Percentiles rank a stretch among this genome's conserved stretches.
Conservation (phyloP, 2,888 invertebrate genomes). For the Galerucella nymphaeae region DNA sequence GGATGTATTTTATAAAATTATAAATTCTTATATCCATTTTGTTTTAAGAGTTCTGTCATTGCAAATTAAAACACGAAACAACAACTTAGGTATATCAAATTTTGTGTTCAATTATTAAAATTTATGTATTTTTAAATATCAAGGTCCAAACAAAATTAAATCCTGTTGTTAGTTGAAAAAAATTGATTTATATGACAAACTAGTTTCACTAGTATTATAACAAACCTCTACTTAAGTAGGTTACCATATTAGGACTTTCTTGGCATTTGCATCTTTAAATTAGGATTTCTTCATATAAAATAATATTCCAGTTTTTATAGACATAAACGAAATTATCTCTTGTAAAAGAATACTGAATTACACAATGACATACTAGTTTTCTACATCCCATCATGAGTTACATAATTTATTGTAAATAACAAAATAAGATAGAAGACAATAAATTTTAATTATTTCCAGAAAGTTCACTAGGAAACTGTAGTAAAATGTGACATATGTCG, state of each 20-base stretch:
- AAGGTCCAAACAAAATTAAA: constrained; percentile 22
- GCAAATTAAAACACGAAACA: not conserved
- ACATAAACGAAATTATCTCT: no score
- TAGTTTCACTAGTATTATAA: constrained; percentile 16
- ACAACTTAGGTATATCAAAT: not conserved
- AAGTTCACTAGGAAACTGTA: no score
- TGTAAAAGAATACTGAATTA: no score
- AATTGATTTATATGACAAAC: constrained; percentile 10
- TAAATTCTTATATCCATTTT: no score
- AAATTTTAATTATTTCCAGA: no score
- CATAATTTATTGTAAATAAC: no score
- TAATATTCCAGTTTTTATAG: not conserved
- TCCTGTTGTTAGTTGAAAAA: constrained; percentile 12
- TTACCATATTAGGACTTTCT: not conserved
- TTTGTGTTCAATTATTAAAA: constrained; percentile 16
- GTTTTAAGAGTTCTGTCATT: not conserved
- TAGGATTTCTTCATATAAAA: not conserved
- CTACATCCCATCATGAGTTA: no score
- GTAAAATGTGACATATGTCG: no score
- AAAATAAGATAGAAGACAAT: no score
- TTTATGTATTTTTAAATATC: constrained; percentile 26
- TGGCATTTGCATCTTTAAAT: not conserved
- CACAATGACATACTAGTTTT: no score
- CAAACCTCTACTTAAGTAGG: constrained; percentile 1
- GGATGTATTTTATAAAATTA: no score